These are phyloP conservation scores for Pristionchus arcanus DNA, from an alignment of 2,888 invertebrate genomes.

Conservation along the genomic window DNA sequence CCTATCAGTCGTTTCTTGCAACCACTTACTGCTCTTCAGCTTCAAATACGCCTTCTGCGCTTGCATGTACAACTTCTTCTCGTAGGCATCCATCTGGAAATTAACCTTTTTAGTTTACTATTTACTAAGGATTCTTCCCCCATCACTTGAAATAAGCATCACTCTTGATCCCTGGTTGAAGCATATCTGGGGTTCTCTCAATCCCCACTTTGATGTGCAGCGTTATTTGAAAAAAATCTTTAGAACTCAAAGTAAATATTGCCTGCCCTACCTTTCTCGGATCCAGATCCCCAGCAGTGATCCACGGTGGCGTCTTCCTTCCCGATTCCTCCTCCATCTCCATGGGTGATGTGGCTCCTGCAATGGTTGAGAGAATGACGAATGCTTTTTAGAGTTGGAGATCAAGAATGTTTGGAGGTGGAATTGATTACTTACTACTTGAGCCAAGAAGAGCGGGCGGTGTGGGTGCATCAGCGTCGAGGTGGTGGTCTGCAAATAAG, in stretches of 20 bases:
- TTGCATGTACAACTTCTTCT: conserved; percentile 33
- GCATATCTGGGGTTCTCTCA: too few relatives aligned
- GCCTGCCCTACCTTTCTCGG: not conserved
- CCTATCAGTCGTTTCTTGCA: not conserved
- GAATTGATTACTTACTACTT: conserved; percentile 2
- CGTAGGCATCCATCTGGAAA: not conserved
- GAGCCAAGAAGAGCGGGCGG: conserved; percentile 1
- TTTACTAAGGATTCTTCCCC: too few relatives aligned
- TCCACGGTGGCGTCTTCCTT: conserved; percentile 20
- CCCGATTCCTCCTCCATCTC: not conserved
- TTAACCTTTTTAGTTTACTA: too few relatives aligned
- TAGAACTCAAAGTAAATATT: too few relatives aligned
- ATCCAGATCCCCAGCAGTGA: not conserved
- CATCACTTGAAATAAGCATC: too few relatives aligned
- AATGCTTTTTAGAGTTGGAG: too few relatives aligned
- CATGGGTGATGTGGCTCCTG: conserved; percentile 39
- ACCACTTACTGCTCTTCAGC: conserved; percentile 36
- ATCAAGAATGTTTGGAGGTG: too few relatives aligned
- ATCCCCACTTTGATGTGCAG: too few relatives aligned
- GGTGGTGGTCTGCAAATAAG: not conserved
- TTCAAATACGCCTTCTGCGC: conserved; percentile 14
- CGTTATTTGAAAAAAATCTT: too few relatives aligned
- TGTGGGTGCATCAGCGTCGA: conserved; percentile 37
- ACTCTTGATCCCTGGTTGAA: too few relatives aligned
- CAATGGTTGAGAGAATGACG: not conserved